Conservation (phyloP, 2,888 invertebrate genomes). For the Pilophorus perplexus region DNA sequence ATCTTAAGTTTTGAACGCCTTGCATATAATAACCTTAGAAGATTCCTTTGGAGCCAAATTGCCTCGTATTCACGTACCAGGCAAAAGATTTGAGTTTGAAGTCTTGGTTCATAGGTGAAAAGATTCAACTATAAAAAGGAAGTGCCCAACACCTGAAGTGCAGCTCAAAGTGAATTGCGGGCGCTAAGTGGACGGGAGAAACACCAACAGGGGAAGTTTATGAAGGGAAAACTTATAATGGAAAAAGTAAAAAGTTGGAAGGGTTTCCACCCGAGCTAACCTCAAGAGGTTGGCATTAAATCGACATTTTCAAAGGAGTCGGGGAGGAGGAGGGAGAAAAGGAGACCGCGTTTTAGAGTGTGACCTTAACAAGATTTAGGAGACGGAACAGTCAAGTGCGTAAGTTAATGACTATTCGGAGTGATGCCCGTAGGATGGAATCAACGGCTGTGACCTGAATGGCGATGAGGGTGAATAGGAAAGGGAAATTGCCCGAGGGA, state of each 20-base stretch:
- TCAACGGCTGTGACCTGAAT: too few species aligned
- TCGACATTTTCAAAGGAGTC: conserved; percentile 27
- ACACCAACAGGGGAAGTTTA: conserved; percentile 23
- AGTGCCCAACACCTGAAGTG: neutral
- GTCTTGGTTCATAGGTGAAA: too few species aligned
- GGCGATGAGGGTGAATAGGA: neutral
- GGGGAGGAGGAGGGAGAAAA: neutral
- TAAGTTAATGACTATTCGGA: conserved; percentile 25
- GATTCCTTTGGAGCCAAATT: too few species aligned
- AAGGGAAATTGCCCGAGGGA: neutral
- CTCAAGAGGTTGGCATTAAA: conserved; percentile 33
- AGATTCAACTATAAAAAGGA: too few species aligned
- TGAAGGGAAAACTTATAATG: conserved; percentile 36
- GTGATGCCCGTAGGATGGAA: too few species aligned
- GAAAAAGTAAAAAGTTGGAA: conserved; percentile 33
- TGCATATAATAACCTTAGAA: too few species aligned
- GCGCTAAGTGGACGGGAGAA: conserved; percentile 30
- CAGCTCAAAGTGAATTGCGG: conserved; percentile 27
- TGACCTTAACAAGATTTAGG: conserved; percentile 34
- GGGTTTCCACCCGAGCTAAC: conserved; percentile 23
- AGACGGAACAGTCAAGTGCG: conserved; percentile 11
- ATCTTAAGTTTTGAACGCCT: too few species aligned
- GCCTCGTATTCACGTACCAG: too few species aligned
- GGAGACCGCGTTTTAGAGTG: neutral
- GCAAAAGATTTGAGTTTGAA: too few species aligned